Conservation (phyloP, 2,797 vertebrate species). For the Phataginus tricuspis region DNA sequence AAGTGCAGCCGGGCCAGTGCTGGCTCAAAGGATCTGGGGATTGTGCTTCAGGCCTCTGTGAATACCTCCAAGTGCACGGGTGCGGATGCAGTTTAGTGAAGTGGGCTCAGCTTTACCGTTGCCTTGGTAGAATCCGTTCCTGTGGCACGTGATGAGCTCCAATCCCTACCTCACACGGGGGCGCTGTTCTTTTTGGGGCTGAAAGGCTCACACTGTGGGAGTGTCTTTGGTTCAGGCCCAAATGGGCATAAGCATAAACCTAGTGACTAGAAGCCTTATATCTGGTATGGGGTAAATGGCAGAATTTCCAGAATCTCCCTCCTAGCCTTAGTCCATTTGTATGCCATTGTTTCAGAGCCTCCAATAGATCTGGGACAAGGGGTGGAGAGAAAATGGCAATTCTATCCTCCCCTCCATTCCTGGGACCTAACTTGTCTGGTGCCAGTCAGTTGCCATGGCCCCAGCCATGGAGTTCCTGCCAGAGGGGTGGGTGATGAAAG, state of each 20-base stretch:
- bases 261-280: no score
- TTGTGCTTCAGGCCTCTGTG: not conserved
- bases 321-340: no score
- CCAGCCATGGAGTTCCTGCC: no score
- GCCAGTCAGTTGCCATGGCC: no score
- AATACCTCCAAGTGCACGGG: not conserved
- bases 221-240: not conserved
- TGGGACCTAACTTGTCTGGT: no score
- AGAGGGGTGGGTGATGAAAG: no score
- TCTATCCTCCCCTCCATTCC: no score
- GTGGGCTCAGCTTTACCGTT: not conserved
- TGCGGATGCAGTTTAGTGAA: not conserved
- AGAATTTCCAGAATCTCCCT: no score
- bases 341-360: no score
- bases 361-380: no score
- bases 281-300: not conserved
- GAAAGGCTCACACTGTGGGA: not conserved
- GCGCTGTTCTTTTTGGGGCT: not conserved
- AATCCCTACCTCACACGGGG: not conserved
- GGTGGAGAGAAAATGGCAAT: no score
- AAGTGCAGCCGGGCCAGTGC: fast-evolving
- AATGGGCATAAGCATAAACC: not conserved
- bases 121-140: no score
- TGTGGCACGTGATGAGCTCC: not conserved
- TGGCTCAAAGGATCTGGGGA: not conserved